phyloP scores from a whole-genome alignment of 1,140 invertebrate genomes.

The Neoseiulus cucumeris region DNA sequence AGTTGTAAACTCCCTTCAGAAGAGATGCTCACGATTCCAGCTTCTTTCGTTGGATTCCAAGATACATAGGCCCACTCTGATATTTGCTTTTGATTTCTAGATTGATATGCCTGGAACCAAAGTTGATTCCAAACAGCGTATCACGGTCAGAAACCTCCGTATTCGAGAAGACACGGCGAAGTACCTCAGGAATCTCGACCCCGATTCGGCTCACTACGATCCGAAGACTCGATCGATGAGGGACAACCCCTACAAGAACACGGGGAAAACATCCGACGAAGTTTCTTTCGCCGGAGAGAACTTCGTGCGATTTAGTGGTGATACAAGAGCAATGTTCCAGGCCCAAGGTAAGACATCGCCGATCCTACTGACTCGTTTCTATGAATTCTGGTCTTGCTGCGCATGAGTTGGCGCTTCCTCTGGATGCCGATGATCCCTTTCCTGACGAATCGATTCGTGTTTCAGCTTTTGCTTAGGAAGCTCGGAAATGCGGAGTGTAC shows the following conservation, averaged over 20 bases:
- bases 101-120: constrained; percentile 92
- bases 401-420: too few relatives aligned
- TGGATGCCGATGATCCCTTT: too few relatives aligned
- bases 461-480: constrained; percentile 95
- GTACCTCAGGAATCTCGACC: constrained; percentile 87
- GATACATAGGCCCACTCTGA: too few relatives aligned
- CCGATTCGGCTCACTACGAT: constrained; percentile 95
- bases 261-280: constrained; percentile 39
- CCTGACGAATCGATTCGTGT: too few relatives aligned
- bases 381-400: too few relatives aligned
- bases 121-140: constrained; percentile 94
- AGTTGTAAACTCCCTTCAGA: too few relatives aligned
- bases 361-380: too few relatives aligned
- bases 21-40: too few relatives aligned
- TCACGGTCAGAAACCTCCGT: constrained; percentile 89
- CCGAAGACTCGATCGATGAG: constrained; percentile 96
- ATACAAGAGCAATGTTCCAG: constrained; percentile 67
- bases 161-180: constrained; percentile 98
- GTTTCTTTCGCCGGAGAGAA: constrained; percentile 87
- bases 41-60: too few relatives aligned
- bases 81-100: constrained; percentile 17
- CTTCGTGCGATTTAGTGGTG: constrained; percentile 77
- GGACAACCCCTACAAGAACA: constrained; percentile 69
- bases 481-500: constrained; percentile 75
- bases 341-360: constrained; percentile 41